Evolutionary conservation across 2,113 vertebrate species (phyloP), one percentile per base, ranked within the genome.

Genomic region (Steatornis caripensis): DNA sequence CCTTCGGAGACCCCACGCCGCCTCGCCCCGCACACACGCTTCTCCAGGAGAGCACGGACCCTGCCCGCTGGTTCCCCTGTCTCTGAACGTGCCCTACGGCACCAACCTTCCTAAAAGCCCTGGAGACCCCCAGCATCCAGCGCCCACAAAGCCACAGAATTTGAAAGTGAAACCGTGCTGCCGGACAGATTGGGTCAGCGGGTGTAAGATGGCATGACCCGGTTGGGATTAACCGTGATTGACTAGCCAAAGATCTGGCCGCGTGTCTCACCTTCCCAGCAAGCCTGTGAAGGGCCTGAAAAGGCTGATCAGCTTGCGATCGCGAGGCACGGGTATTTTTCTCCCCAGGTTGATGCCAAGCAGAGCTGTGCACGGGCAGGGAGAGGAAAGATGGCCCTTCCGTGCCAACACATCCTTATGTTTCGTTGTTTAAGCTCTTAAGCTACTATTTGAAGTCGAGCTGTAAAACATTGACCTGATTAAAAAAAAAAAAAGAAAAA

Each of bases 391-490:
- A 58, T 8, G 54, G 41, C 30, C 34, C 65, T 51, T 66, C 39
- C 57, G 14, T 54, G 90, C 91, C 93, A 92, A 51, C 68, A 93
- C 61, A 69, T 79, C 88, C 75, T 93, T 43, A 21, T 41, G 41
- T 85, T 90, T 69, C 79, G 21, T 66, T 95, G 72, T 82, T 93
- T 83, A 90, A 97, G 90, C 91, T 95, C 88, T 96, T 97, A 95
- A 96, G 87, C 81, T 86, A 43, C 68, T 88, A 17, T 94, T 95
- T 96, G 91, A 95, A 92, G 91, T 76, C 57, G 69, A 91, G 75
- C 87, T 97, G 96, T 94, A 93, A 96, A 97, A 96, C 86, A 94
- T 5, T 26, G 84, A 88, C 90, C 49, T 80, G 78, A 96, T 91
- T 71, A 10, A 49, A 57, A 75, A 68, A 66, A 53, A 41, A 51